These are phyloP conservation scores for Plagodis pulveraria DNA, from an alignment of 2,888 invertebrate genomes.

Conservation along the genomic window DNA sequence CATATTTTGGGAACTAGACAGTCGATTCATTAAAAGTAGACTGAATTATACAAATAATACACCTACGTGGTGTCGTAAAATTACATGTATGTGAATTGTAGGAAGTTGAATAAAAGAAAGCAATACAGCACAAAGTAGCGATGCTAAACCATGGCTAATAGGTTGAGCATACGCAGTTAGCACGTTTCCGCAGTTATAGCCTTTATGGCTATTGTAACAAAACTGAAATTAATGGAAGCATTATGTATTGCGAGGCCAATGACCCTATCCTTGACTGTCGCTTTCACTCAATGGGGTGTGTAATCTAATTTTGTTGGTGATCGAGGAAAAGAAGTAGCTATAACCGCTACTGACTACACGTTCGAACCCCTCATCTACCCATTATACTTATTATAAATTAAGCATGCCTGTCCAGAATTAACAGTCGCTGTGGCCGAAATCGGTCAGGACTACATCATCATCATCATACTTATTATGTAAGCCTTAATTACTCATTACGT, in stretches of 20 bases:
- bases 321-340: conserved; percentile 19
- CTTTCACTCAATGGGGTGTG: conserved; percentile 50
- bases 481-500: no score
- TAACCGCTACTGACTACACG: not conserved
- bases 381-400: no score
- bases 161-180: conserved; percentile 30
- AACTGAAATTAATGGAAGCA: conserved; percentile 38
- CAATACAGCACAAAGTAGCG: conserved; percentile 31
- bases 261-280: conserved; percentile 51
- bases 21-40: not conserved
- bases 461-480: no score
- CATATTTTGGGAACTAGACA: no score
- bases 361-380: not conserved
- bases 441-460: no score
- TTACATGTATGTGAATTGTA: not conserved
- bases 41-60: not conserved
- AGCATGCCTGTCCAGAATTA: no score
- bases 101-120: conserved; percentile 43
- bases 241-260: conserved; percentile 42
- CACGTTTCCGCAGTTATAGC: conserved; percentile 34
- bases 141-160: conserved; percentile 49
- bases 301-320: conserved; percentile 29
- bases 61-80: not conserved
- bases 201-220: conserved; percentile 36
- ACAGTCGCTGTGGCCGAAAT: no score